phyloP scores from a whole-genome alignment of 2,113 vertebrate species.

The Rana temporaria region DNA sequence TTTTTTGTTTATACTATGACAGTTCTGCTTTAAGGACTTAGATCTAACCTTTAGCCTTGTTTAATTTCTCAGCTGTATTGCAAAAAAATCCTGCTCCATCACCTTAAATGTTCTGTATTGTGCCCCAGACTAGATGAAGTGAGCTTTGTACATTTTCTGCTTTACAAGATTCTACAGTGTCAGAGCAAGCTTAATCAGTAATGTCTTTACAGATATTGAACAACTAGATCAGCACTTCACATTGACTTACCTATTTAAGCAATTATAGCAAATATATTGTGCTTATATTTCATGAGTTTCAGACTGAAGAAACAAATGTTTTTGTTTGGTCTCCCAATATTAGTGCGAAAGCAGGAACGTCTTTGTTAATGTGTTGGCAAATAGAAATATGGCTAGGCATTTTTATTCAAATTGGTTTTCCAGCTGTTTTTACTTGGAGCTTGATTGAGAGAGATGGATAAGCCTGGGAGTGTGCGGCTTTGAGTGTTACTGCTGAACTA shows the following conservation, averaged over 20 bases:
- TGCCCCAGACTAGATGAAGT: neutral
- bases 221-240: slow-evolving; percentile 27
- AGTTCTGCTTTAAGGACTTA: too few relatives aligned
- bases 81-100: neutral
- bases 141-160: neutral
- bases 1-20: too few relatives aligned
- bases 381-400: slow-evolving; percentile 44
- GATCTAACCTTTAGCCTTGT: too few relatives aligned
- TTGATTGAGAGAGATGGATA: slow-evolving; percentile 31
- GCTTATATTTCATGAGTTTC: slow-evolving; percentile 29
- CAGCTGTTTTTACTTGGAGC: slow-evolving; percentile 33
- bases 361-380: slow-evolving; percentile 24
- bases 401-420: slow-evolving; percentile 46
- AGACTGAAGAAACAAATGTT: slow-evolving; percentile 18
- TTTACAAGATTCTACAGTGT: slow-evolving; percentile 1
- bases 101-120: neutral
- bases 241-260: slow-evolving; percentile 37
- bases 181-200: slow-evolving; percentile 37
- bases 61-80: too few relatives aligned
- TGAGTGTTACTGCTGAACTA: slow-evolving; percentile 32
- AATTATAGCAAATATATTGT: slow-evolving; percentile 22
- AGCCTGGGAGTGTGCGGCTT: slow-evolving; percentile 12
- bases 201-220: slow-evolving; percentile 26
- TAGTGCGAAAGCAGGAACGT: neutral
- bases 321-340: slow-evolving; percentile 14